Conservation (phyloP, 2,888 invertebrate genomes). For the Tipula vernalis region DNA sequence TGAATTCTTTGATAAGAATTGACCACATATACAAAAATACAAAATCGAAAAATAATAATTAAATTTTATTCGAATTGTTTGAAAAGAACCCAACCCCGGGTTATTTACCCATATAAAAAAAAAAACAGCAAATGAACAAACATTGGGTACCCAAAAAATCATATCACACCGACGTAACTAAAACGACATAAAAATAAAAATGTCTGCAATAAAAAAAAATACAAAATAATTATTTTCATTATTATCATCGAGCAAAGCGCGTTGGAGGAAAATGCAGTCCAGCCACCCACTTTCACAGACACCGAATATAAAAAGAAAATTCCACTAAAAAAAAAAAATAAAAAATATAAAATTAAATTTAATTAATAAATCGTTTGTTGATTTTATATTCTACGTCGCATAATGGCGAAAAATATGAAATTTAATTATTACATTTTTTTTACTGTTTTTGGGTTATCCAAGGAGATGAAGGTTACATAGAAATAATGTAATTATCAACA, state of each 20-base stretch:
- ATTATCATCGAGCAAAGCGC: background rate
- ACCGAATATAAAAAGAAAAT: background rate
- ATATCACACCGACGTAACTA: background rate
- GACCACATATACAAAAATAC: too few species aligned
- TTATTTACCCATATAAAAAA: background rate
- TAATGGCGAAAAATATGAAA: background rate
- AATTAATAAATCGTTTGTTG: slow-evolving; percentile 4
- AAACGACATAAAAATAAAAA: background rate
- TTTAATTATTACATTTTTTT: background rate
- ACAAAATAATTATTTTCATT: too few species aligned
- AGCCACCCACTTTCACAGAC: background rate
- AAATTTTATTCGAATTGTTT: background rate
- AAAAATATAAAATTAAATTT: too few species aligned
- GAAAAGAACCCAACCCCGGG: background rate
- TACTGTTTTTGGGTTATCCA: background rate
- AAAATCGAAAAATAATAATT: background rate
- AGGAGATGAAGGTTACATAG: background rate
- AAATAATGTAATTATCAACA: background rate
- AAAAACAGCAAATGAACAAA: background rate
- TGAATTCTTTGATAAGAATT: too few species aligned
- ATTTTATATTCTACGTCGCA: background rate
- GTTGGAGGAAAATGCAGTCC: too few species aligned
- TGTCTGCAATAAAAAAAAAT: background rate
- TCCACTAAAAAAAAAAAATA: background rate
- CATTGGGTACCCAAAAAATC: background rate